phyloP scores from a whole-genome alignment of 1,140 invertebrate species.

The Drosophila varians region DNA sequence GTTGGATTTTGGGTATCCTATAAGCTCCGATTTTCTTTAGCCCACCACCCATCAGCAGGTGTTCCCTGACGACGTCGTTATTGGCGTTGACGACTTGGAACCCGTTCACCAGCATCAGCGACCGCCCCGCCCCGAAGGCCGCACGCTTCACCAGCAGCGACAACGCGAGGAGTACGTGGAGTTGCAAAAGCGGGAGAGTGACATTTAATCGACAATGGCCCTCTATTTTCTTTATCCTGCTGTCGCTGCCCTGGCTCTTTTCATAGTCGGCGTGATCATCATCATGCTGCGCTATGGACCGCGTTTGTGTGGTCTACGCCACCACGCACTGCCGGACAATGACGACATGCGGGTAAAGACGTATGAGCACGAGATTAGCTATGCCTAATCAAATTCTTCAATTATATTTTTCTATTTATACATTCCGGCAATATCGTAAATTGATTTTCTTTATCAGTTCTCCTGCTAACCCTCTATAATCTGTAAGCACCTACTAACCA shows the following conservation, averaged over 20 bases:
- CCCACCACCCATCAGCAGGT: slow-evolving; percentile 75
- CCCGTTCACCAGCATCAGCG: slow-evolving; percentile 56
- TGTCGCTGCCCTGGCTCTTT: slow-evolving; percentile 88
- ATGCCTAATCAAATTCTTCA: slow-evolving; percentile 67
- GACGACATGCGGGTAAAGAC: slow-evolving; percentile 86
- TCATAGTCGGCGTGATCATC: slow-evolving; percentile 90
- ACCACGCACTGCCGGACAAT: slow-evolving; percentile 86
- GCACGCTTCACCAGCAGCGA: slow-evolving; percentile 72
- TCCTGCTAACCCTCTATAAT: slow-evolving; percentile 36
- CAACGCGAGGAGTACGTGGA: slow-evolving; percentile 88
- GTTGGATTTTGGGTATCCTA: background rate
- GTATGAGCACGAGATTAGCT: slow-evolving; percentile 87
- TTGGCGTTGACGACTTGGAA: slow-evolving; percentile 67
- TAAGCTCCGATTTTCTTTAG: slow-evolving; percentile 21
- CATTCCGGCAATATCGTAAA: slow-evolving; percentile 17
- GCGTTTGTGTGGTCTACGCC: slow-evolving; percentile 87
- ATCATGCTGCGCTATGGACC: slow-evolving; percentile 89
- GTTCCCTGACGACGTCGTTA: slow-evolving; percentile 74
- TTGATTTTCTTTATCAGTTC: slow-evolving; percentile 27
- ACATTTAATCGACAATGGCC: slow-evolving; percentile 88
- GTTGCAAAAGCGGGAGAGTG: slow-evolving; percentile 91
- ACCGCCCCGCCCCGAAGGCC: slow-evolving; percentile 72
- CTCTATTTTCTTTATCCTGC: slow-evolving; percentile 90
- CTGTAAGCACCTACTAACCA: slow-evolving; percentile 47
- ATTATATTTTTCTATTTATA: background rate